Percentiles rank a stretch among this genome's conserved stretches.
These are phyloP conservation scores for Ophthalmolycus amberensis DNA, from an alignment of 2,113 vertebrate species.

Conservation along the genomic window DNA sequence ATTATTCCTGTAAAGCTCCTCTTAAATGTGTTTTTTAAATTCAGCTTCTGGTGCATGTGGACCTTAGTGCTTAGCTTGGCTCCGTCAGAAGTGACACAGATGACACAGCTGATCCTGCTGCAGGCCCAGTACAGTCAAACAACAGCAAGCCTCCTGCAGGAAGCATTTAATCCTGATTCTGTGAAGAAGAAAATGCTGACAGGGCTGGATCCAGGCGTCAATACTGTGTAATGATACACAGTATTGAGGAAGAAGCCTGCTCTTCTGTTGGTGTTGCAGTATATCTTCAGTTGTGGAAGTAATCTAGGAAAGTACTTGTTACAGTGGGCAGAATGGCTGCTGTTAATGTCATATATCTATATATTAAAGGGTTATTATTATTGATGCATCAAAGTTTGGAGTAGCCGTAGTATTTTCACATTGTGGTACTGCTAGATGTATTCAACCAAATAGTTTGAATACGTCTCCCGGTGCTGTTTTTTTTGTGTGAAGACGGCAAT, in stretches of 20 bases:
- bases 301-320: background rate
- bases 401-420: too few species aligned
- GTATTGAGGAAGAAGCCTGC: background rate
- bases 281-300: too few species aligned
- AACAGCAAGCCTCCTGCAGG: background rate
- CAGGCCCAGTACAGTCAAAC: background rate
- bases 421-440: too few species aligned
- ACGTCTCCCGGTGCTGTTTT: too few species aligned
- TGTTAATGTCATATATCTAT: background rate
- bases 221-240: background rate
- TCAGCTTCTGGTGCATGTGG: background rate
- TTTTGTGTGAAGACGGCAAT: too few species aligned
- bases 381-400: background rate
- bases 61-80: background rate
- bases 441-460: too few species aligned
- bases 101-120: background rate
- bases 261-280: background rate
- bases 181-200: background rate
- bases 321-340: background rate
- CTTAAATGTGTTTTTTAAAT: background rate
- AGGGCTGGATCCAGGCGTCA: background rate
- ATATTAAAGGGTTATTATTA: background rate
- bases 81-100: background rate
- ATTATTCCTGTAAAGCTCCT: background rate
- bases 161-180: constrained; percentile 10